A percentile compares a stretch with the other conserved stretches of the same genome.
These are phyloP conservation scores for Alethe castanea DNA, from an alignment of 2,113 vertebrate species.

Conservation along the genomic window DNA sequence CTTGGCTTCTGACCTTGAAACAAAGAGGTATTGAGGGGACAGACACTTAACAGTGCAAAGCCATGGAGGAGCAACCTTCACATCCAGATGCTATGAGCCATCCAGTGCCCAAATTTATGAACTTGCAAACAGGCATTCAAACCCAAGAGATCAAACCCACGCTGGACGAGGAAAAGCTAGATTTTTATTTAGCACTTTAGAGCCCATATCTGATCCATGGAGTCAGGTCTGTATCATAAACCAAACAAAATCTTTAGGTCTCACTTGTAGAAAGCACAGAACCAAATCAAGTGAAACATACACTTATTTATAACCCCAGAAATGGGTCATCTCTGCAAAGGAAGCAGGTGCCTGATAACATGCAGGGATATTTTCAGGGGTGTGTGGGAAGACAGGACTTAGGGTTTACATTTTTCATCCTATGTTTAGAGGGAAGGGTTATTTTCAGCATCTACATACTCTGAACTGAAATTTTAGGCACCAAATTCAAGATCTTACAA, in stretches of 20 bases:
- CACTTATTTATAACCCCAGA: not conserved
- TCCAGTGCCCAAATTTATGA: not conserved
- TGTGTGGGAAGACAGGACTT: conserved; percentile 5
- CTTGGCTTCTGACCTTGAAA: not conserved
- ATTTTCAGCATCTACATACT: not conserved
- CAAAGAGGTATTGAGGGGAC: not conserved
- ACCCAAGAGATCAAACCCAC: not conserved
- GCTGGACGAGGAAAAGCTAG: not conserved
- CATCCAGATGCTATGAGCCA: not conserved
- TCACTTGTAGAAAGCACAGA: not conserved
- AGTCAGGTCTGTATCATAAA: not conserved
- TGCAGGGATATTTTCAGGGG: not conserved
- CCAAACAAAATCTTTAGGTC: not conserved
- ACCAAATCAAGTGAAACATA: not conserved
- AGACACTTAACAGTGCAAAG: not conserved
- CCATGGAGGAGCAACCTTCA: not conserved
- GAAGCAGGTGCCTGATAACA: conserved; percentile 17
- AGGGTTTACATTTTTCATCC: not conserved
- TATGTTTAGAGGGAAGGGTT: not conserved
- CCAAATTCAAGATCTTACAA: not conserved
- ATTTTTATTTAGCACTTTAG: not conserved
- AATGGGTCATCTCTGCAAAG: not conserved
- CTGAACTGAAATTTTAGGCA: not conserved
- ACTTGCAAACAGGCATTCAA: not conserved
- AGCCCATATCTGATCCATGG: not conserved